Evolutionary conservation across 2,113 vertebrate species (phyloP), one percentile per base, ranked within the genome.

Genomic region (Cyprinodon brontotheroides): DNA sequence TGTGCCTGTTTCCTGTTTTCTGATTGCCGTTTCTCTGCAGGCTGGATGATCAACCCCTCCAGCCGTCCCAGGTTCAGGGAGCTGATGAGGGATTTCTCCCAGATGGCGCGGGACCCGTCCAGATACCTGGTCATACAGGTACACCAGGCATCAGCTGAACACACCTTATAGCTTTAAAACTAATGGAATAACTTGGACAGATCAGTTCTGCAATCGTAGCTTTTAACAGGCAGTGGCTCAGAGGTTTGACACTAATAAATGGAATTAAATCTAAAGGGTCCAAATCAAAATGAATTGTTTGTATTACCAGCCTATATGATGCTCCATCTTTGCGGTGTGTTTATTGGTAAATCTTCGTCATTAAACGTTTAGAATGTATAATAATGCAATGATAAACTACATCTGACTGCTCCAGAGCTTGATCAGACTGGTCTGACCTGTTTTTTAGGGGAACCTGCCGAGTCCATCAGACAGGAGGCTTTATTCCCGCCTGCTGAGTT

Each of bases 21-120:
- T 12, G 1, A 1, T 47, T 22, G 5, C 50, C 22, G 11, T 40
- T 13, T 13, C 29, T 11, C 45, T 61, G 48, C 90, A 99, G 98
- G 98, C 87, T 99, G 98, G 97, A 99, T 99, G 97, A 99, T 99
- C 0, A 96, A 99, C 69, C 95, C 97, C 2, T 96, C 96, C 29
- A 97, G 96, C 75, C 95, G 98, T n/a, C 97, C 97, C 4, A 93
- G 91, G 69, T 99, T 99, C 60, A 94, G 96, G 0, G 97, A 99
- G 68, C 84, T 99, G 68, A 95, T 96, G 1, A 77, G 84, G 0
- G 97, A 98, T 82, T 98, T 99, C 89, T 95, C 96, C 3, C 96
- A 95, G 83, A 98, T 99, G 98, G 97, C 97, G 68, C 93, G 96
- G 50, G 98, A 99, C 83, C 98, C 98, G 0, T 92, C 95, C 22